Evolutionary conservation across 2,888 invertebrate genomes (phyloP).

Genomic region (Ennomos quercinarius): DNA sequence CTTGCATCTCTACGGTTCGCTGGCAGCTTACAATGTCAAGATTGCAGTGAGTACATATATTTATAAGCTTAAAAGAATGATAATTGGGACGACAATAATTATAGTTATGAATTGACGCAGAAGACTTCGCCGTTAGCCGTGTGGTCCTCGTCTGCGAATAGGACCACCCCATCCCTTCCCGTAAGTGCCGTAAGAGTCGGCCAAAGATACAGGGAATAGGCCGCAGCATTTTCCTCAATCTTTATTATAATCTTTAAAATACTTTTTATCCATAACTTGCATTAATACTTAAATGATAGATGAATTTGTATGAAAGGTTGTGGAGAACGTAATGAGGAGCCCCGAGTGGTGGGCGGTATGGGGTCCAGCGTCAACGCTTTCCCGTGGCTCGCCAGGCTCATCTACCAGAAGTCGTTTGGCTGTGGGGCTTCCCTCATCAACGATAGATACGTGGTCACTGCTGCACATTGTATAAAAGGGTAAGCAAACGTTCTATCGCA

Average conservation of each 20-base stretch:
- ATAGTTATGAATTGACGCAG: too few relatives aligned
- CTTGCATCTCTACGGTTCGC: slow-evolving; percentile 33
- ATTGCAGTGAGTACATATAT: slow-evolving; percentile 61
- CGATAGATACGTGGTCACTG: slow-evolving; percentile 93
- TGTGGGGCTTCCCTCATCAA: slow-evolving; percentile 96
- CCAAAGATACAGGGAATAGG: too few relatives aligned
- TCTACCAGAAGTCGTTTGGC: slow-evolving; percentile 94
- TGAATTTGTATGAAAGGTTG: slow-evolving; percentile 84
- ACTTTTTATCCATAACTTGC: too few relatives aligned
- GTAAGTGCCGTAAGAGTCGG: too few relatives aligned
- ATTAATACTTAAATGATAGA: too few relatives aligned
- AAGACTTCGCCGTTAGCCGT: too few relatives aligned
- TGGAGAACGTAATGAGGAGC: slow-evolving; percentile 92
- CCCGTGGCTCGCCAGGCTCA: slow-evolving; percentile 94
- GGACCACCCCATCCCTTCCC: too few relatives aligned
- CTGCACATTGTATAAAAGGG: slow-evolving; percentile 96
- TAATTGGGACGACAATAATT: too few relatives aligned
- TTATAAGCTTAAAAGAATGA: neutral
- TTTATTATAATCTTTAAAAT: too few relatives aligned
- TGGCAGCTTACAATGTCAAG: slow-evolving; percentile 58
- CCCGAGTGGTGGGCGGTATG: slow-evolving; percentile 93
- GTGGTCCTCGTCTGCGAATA: too few relatives aligned
- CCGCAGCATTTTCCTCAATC: too few relatives aligned
- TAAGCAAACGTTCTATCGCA: slow-evolving; percentile 65
- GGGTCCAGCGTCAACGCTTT: slow-evolving; percentile 91